Evolutionary conservation across 2,113 vertebrate genomes (phyloP).

Genomic region (Percina caprodes): DNA sequence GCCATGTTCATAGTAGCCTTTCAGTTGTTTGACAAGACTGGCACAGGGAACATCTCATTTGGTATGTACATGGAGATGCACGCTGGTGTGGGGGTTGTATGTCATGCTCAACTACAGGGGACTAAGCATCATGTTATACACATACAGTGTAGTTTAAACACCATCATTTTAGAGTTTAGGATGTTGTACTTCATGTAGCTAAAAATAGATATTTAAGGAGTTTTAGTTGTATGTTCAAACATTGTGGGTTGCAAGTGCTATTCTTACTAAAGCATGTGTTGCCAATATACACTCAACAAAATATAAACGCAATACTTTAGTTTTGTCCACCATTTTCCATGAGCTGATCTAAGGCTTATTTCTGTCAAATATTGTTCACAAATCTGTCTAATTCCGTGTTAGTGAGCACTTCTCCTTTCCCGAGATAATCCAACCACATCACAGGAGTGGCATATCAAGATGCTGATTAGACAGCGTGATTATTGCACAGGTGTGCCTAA

Average conservation of each 20-base stretch:
- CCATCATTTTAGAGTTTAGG: not conserved
- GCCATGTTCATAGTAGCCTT: constrained; percentile 98
- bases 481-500: too few relatives aligned
- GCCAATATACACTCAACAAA: not conserved
- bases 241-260: not conserved
- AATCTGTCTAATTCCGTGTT: too few relatives aligned
- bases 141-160: constrained; percentile 15
- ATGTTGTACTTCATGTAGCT: not conserved
- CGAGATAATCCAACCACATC: too few relatives aligned
- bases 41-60: constrained; percentile 94
- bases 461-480: too few relatives aligned
- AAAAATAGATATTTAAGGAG: not conserved
- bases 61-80: constrained; percentile 85
- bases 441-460: too few relatives aligned
- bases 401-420: too few relatives aligned
- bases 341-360: too few relatives aligned
- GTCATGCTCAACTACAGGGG: not conserved
- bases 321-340: too few relatives aligned
- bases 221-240: not conserved
- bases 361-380: too few relatives aligned
- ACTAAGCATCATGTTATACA: constrained; percentile 13
- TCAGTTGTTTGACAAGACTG: constrained; percentile 96
- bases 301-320: too few relatives aligned
- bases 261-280: constrained; percentile 14
- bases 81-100: not conserved